A percentile compares a stretch with the other conserved stretches of the same genome.
Conservation (phyloP, 2,888 invertebrate species). For the Flabesymbios commensalis region DNA sequence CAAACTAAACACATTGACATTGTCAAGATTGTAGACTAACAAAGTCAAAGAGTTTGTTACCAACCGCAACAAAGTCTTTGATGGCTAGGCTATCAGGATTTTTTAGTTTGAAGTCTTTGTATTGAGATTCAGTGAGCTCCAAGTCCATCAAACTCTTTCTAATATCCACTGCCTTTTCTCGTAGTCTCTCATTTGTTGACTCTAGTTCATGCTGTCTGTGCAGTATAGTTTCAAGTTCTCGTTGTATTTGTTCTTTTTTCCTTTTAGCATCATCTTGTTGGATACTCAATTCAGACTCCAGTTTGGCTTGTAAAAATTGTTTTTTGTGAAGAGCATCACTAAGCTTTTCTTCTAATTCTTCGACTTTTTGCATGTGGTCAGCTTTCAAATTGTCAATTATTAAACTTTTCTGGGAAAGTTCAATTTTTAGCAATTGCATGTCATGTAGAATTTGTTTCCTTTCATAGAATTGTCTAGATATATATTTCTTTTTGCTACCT, state of each 20-base stretch:
- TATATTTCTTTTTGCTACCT: slow-evolving; percentile 32
- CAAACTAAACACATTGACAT: too few species aligned
- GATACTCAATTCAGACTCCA: slow-evolving; percentile 53
- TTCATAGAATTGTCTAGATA: slow-evolving; percentile 56
- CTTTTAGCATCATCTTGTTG: slow-evolving; percentile 56
- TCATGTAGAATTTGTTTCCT: slow-evolving; percentile 59
- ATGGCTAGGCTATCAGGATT: slow-evolving; percentile 54
- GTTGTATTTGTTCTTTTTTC: slow-evolving; percentile 46
- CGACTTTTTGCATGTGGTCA: slow-evolving; percentile 53
- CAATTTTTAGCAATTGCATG: slow-evolving; percentile 59
- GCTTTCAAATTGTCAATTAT: slow-evolving; percentile 59
- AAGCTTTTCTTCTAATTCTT: slow-evolving; percentile 60
- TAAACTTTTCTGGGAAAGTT: slow-evolving; percentile 59
- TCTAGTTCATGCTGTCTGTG: slow-evolving; percentile 57
- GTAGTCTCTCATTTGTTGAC: slow-evolving; percentile 54
- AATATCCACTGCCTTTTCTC: slow-evolving; percentile 57
- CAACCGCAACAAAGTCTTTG: slow-evolving; percentile 58
- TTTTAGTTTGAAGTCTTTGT: slow-evolving; percentile 46
- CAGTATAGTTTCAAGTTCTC: slow-evolving; percentile 53
- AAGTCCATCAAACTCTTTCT: slow-evolving; percentile 48
- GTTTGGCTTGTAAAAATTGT: slow-evolving; percentile 53
- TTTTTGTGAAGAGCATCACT: slow-evolving; percentile 58
- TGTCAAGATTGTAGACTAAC: too few species aligned
- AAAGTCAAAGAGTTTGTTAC: too few species aligned
- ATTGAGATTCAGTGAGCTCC: slow-evolving; percentile 54